These are phyloP conservation scores for Anguilla obscura DNA, from an alignment of 2,797 vertebrate species.

Conservation along the genomic window DNA sequence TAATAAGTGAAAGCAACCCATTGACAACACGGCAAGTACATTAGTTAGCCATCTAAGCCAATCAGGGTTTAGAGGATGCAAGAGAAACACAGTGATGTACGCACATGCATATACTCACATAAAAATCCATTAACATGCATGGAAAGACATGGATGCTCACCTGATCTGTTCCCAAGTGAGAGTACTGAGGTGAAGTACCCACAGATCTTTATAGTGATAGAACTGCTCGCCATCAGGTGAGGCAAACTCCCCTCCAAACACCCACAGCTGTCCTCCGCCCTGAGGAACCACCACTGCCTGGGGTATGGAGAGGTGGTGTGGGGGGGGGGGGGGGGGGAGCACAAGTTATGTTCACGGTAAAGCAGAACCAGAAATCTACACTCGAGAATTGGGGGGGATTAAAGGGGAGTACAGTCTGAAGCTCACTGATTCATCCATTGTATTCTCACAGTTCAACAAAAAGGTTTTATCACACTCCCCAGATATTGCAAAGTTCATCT, in stretches of 20 bases:
- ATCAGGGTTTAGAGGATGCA: background rate
- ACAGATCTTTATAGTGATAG: constrained; percentile 97
- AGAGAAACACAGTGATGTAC: background rate
- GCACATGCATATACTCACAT: constrained; percentile 23
- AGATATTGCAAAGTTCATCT: too few species aligned
- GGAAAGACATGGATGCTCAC: constrained; percentile 65
- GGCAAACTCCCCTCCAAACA: constrained; percentile 96
- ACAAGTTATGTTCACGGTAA: background rate
- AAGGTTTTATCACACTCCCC: too few species aligned
- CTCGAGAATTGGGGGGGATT: too few species aligned
- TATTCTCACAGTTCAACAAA: too few species aligned
- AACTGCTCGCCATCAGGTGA: constrained; percentile 92
- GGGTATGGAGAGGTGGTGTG: constrained; percentile 16
- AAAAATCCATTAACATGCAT: constrained; percentile 15
- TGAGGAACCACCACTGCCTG: constrained; percentile 89
- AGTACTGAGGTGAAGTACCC: constrained; percentile 90
- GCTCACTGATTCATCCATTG: too few species aligned
- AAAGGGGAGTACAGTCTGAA: too few species aligned
- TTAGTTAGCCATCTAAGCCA: too few species aligned
- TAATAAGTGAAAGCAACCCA: too few species aligned
- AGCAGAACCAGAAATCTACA: background rate
- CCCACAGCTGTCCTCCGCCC: constrained; percentile 89
- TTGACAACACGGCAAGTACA: too few species aligned
- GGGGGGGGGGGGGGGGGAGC: too few species aligned
- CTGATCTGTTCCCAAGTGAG: constrained; percentile 93